Base-by-base conservation (phyloP, 2,888 invertebrate genomes). In the Apotomis betuletana region DNA sequence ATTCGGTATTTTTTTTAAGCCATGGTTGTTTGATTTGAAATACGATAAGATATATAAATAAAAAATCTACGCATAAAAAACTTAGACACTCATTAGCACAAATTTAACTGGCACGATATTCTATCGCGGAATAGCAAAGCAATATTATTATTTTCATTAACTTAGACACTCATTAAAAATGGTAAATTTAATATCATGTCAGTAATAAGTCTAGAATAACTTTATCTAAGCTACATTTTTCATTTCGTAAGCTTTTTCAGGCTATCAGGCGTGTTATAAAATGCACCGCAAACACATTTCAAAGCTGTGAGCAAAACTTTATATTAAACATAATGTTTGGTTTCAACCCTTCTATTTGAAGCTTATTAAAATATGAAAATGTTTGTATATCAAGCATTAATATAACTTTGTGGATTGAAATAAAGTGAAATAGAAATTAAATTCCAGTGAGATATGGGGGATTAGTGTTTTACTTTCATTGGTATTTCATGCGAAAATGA, bases 281-380 rank as follows among this genome's bases (percentile, higher is more conserved):
- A 65, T 65, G 65, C 46, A 65, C 27, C 65, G n/a, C 57, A 57
- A 12, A 46, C 65, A 58, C 58, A 65, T 65, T 65, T 57, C 55
- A 65, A 46, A 65, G 65, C 65, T 12, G 46, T 0, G 63, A 12
- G 65, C 65, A 65, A 57, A 65, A 65, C 55, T 65, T 65, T 65
- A 65, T 65, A 65, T 65, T 65, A 65, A 65, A 65, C 65, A 65
- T 65, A 27, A 65, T 65, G 65, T 57, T 65, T 57, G 65, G 65
- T 65, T 65, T 27, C 65, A n/a, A 65, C 27, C 65, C 57, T 55
- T 65, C 57, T 57, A 65, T 65, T 65, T 65, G 46, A 44, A 65
- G 65, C 65, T 65, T 65, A 65, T 65, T 65, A 65, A 65, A 65
- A 46, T 65, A 65, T 65, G 65, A 65, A 65, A 65, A 65, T 65